Evolutionary conservation across 2,113 vertebrate genomes (phyloP), one percentile per base, ranked within the genome.

Genomic region (Chionodraco myersi): DNA sequence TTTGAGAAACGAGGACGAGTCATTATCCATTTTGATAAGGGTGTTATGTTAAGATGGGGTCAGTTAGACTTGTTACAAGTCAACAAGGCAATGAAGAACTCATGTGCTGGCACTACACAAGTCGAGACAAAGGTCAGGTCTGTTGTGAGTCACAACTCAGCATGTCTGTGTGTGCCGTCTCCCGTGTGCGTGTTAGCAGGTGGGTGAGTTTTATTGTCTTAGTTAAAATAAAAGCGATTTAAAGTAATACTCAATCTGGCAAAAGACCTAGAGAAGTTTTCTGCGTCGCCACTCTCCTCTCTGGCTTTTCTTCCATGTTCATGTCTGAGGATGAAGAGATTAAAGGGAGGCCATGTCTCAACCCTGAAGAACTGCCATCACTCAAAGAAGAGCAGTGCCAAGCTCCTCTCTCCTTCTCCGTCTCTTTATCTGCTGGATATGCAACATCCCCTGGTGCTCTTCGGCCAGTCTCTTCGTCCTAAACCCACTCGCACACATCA

Each of bases 211-310:
- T 86, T 85, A 85, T 62, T 74, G 77, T 78, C 76, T 65, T 65
- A 84, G 84, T 89, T 83, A 77, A 84, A 88, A 91, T 90, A 87
- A 91, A 92, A 91, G 72, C 21, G 59, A 87, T 85, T 71, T 79
- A 87, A 84, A 85, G 85, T 84, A 84, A 89, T 92, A 90, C 91
- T 91, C 90, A 87, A 93, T 90, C 71, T 87, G 84, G 79, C 79
- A 77, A 72, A 70, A 79, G 85, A 84, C 79, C 72, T 68, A 79
- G 80, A 23, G 53, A 79, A 66, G 67, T 75, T 73, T 84, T 80
- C 21, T 51, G 56, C 71, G 64, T 75, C 70, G 80, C 83, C 87
- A 84, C 87, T 58, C 81, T 81, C 72, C 72, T 83, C 58, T 72
- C 52, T 15, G 71, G 59, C 73, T 82, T 75, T 88, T 77, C 72